Evolutionary conservation across 2,113 vertebrate species (phyloP), one percentile per base, ranked within the genome.

Genomic region (Phrynosoma platyrhinos): DNA sequence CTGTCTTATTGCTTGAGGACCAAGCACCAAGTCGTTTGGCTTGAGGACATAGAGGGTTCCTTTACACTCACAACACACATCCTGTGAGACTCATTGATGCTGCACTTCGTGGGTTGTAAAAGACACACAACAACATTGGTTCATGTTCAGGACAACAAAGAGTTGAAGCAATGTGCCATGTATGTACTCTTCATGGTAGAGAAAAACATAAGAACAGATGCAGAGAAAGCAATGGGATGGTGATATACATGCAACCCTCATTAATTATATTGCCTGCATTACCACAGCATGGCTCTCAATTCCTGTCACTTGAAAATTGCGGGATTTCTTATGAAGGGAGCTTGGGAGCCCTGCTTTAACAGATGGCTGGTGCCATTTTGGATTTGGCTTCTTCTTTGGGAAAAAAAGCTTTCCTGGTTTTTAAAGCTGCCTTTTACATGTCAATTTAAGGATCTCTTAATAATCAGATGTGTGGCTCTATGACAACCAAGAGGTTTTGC

Each of bases 311-410:
- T 69, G 81, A n/a, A 77, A 88, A 83, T 78, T 25, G 74, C 52
- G 74, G 74, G 52, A 40, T 83, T 77, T 83, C 53, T 62, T 30
- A 78, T 83, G 74, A 83, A 83, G 81, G 62, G 66, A 69, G 87
- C 42, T 58, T 55, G n/a, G 42, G 72, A 88, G 62, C 71, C 14
- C 36, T 69, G 74, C 81, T 83, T 78, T 83, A 83, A 88, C 87
- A 88, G 87, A 88, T 88, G 87, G 81, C 55, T 69, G 87, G 74
- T 88, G 87, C 87, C 81, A 88, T 88, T 88, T 88, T 88, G 74
- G 87, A 88, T 88, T 88, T 83, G 72, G 74, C 62, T 69, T 52
- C 42, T 25, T 40, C 42, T 69, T 55, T 40, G 74, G n/a, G 40
- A 68, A 71, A 69, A 69, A 88, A 40, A 77, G 72, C 64, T 76